Base-by-base conservation (phyloP, 1,140 invertebrate genomes). In the Hyposmocoma kahamanoa region DNA sequence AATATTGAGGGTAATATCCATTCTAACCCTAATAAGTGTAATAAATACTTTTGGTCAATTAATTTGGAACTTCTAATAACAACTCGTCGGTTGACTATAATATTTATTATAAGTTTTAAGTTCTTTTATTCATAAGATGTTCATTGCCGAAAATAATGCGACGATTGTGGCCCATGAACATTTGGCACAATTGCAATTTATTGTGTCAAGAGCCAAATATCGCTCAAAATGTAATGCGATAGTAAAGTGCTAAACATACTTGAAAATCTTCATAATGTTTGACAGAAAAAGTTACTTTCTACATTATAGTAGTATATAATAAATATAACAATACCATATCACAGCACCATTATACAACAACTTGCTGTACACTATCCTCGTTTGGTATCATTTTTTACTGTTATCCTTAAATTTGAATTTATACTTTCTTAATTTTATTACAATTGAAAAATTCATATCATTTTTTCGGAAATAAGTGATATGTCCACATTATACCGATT, bases 321-420 rank as follows among this genome's bases (percentile, higher is more conserved):
- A 65, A 64, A 62, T 75, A 67, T 58, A 74, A 71, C 56, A 77
- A 73, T 67, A 73, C 59, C 68, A 73, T 75, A 75, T 75, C 67
- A 77, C 72, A 77, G 72, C 63, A 72, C 69, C 66, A 65, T 45
- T 66, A 67, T 65, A 69, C 65, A 72, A 70, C 67, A 59, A 46
- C 52, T 53, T 52, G 62, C 64, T 68, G 62, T 70, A 65, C 58
- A 64, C 59, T 54, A 60, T 62, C 54, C n/a, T 61, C 15, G 47
- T 58, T 66, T 68, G 52, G 54, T 69, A 67, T 71, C 60, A 63
- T 63, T 62, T 66, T 50, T 48, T 57, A 59, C 46, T 47, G 60
- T 54, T 61, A 36, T 65, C 59, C 62, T 56, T 52, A 44, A 45
- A 59, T 59, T 59, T 50, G 50, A 64, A 59, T 61, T 61, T 57